Base-by-base conservation (phyloP, 2,888 invertebrate genomes). In the Zeuzera pyrina region DNA sequence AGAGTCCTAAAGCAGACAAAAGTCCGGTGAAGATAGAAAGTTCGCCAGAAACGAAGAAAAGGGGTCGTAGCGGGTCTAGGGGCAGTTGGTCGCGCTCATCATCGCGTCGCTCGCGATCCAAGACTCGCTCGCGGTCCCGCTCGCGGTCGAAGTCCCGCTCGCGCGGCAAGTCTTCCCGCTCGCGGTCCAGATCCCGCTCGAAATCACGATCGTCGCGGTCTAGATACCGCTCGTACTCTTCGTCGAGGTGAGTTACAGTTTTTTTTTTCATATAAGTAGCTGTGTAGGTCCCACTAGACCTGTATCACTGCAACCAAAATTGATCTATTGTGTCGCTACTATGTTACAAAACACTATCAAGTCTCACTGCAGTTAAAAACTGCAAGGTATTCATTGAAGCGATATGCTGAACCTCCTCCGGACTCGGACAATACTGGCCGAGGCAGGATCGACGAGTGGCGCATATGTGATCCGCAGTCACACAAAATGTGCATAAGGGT, bases 181-280 rank as follows among this genome's bases (percentile, higher is more conserved):
- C 65, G 3, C 29, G 46, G 22, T 49, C 50, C 11, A 41, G 59
- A 48, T 47, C 47, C 5, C 43, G 29, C 29, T 35, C 26, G 26
- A 12, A 31, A 11, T 37, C 29, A n/a, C 21, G 24, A 12, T 12
- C 26, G 3, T 57, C 77, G 10, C 53, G 72, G 13, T 71, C 69
- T 4, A 72, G 79, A 35, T 81, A 85, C n/a, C 70, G 83, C 2
- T 84, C 85, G 0, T 81, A 79, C 38, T 77, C 78, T 2, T 85
- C 85, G 15, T 85, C 86, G 13, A 84, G 85, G 66, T 81, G 37
- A 55, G 59, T 43, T 1, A 24, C 24, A 8, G 19, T 8, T 7
- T 19, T 28, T 5, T 29, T 34, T 47, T n/a, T n/a, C n/a, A n/a
- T n/a, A n/a, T n/a, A n/a, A n/a, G n/a, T n/a, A n/a, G n/a, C n/a